These are phyloP conservation scores for Enoplolaimus lenunculus DNA, from an alignment of 2,888 invertebrate genomes.

Conservation along the genomic window DNA sequence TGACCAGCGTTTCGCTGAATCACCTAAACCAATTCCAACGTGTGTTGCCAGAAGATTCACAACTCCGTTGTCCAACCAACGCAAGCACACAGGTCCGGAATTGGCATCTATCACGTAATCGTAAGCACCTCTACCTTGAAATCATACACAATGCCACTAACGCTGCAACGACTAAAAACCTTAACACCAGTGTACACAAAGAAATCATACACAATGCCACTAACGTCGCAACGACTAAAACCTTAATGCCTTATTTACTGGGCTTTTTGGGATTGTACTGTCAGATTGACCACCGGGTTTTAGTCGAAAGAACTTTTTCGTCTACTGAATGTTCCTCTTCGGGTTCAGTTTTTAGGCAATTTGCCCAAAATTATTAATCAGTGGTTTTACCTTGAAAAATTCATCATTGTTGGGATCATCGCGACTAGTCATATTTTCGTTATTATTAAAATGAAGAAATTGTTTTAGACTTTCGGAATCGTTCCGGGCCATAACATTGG, in stretches of 20 bases:
- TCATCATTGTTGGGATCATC: not conserved
- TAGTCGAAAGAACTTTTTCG: conserved; percentile 25
- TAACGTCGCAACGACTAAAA: conserved; percentile 14
- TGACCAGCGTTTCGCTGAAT: not conserved
- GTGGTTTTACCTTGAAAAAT: not conserved
- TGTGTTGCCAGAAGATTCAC: not conserved
- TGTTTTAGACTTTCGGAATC: not conserved
- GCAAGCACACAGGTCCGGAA: not conserved
- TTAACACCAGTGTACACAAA: conserved; percentile 8
- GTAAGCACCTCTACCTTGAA: not conserved
- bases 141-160: not conserved
- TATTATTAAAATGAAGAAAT: not conserved
- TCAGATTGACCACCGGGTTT: conserved; percentile 20
- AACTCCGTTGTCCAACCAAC: conserved; percentile 9
- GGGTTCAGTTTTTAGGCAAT: not conserved
- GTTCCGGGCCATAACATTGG: not conserved
- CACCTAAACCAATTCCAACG: not conserved
- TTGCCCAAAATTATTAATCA: not conserved
- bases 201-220: conserved; percentile 18
- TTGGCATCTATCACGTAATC: conserved; percentile 5
- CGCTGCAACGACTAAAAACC: not conserved
- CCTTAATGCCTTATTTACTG: conserved; percentile 18
- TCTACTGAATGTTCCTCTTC: not conserved
- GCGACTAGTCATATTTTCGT: not conserved
- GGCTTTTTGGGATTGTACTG: conserved; percentile 19